These are phyloP conservation scores for Coluber constrictor DNA, from an alignment of 2,797 vertebrate species.

Conservation along the genomic window DNA sequence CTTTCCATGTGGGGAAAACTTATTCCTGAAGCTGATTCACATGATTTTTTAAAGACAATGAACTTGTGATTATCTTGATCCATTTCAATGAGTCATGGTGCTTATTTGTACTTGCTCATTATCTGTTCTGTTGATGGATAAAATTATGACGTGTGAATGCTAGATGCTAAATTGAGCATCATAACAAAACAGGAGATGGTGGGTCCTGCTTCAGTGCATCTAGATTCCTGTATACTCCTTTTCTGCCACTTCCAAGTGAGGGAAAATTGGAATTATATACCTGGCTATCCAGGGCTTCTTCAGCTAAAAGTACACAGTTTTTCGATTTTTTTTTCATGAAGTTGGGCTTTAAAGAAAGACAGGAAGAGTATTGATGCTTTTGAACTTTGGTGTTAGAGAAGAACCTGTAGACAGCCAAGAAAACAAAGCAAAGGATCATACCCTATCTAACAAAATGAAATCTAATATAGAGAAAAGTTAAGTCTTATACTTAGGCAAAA, in stretches of 20 bases:
- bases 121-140: background rate
- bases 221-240: background rate
- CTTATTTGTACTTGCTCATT: background rate
- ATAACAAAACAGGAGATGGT: background rate
- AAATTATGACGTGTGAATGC: background rate
- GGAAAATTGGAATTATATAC: background rate
- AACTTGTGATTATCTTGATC: background rate
- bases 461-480: too few relatives aligned
- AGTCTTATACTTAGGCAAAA: too few relatives aligned
- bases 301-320: background rate
- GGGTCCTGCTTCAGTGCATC: background rate
- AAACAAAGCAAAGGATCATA: background rate
- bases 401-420: background rate
- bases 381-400: background rate
- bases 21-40: conserved; percentile 1
- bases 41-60: background rate
- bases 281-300: background rate
- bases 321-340: background rate
- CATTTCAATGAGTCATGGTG: background rate
- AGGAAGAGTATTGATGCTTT: background rate
- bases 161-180: background rate
- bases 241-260: background rate
- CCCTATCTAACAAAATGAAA: too few relatives aligned
- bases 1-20: conserved; percentile 37
- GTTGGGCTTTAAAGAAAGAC: background rate